Evolutionary conservation across 2,797 vertebrate species (phyloP).

Genomic region (Botia kubotai): DNA sequence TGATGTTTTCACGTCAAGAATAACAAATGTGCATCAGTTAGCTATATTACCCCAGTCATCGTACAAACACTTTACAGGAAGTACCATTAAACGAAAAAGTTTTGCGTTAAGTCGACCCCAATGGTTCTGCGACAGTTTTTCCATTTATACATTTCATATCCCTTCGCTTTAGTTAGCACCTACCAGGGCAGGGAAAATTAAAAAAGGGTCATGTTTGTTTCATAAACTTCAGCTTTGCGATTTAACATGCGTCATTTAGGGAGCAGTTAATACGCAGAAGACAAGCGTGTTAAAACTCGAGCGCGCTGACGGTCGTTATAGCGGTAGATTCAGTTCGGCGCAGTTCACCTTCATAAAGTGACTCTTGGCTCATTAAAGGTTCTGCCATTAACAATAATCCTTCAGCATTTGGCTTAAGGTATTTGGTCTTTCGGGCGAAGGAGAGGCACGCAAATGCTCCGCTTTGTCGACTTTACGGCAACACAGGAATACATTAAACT

Average conservation of each 20-base stretch:
- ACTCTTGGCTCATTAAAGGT: slow-evolving; percentile 64
- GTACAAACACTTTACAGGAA: not conserved
- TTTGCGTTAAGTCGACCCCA: slow-evolving; percentile 2
- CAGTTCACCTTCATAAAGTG: slow-evolving; percentile 65
- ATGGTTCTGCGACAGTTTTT: slow-evolving; percentile 10
- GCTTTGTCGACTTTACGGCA: slow-evolving; percentile 68
- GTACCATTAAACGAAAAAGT: not conserved
- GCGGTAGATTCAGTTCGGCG: slow-evolving; percentile 48
- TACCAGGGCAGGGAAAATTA: slow-evolving; percentile 21
- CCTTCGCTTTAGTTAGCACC: slow-evolving; percentile 46
- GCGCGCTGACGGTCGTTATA: slow-evolving; percentile 55
- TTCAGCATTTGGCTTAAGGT: slow-evolving; percentile 61
- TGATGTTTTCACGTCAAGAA: not conserved
- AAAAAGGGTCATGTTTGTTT: slow-evolving; percentile 62
- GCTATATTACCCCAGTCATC: not conserved
- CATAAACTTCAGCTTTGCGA: slow-evolving; percentile 48
- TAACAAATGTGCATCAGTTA: not conserved
- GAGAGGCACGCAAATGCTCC: slow-evolving; percentile 54
- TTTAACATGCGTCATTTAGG: slow-evolving; percentile 56
- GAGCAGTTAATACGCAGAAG: slow-evolving; percentile 58
- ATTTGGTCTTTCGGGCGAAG: slow-evolving; percentile 49
- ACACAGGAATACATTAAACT: slow-evolving; percentile 67
- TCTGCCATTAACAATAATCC: slow-evolving; percentile 66
- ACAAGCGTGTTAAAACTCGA: slow-evolving; percentile 57
- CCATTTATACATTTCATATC: slow-evolving; percentile 40